Percentiles rank a stretch among this genome's conserved stretches.
phyloP scores from a whole-genome alignment of 1,140 invertebrate genomes.

The Drosophila serrata region DNA sequence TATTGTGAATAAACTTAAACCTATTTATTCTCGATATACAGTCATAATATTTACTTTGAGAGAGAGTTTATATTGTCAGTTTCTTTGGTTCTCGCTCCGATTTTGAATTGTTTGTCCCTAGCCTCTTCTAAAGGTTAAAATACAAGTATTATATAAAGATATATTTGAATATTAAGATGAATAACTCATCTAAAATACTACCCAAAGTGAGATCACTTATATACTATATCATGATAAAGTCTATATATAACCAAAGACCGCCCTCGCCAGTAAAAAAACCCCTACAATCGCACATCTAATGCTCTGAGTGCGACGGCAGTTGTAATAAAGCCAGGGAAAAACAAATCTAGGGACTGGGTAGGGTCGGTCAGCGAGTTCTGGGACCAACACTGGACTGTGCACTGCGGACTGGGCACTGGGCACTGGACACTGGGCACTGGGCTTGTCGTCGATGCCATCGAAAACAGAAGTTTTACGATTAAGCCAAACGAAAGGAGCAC shows the following conservation, averaged over 20 bases:
- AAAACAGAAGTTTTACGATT: slow-evolving; percentile 64
- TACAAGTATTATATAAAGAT: too few species aligned
- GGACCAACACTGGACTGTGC: neutral
- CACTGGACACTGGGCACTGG: slow-evolving; percentile 5
- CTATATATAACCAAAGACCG: neutral
- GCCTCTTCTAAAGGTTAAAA: too few species aligned
- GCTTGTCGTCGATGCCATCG: slow-evolving; percentile 57
- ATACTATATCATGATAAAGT: neutral
- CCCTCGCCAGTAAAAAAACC: slow-evolving; percentile 22
- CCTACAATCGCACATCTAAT: slow-evolving; percentile 9
- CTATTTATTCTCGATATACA: too few species aligned
- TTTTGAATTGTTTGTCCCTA: too few species aligned
- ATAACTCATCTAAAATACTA: too few species aligned
- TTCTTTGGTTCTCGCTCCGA: too few species aligned
- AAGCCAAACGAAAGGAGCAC: slow-evolving; percentile 52
- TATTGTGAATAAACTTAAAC: too few species aligned
- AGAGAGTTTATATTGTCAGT: too few species aligned
- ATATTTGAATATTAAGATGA: too few species aligned
- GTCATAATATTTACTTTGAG: too few species aligned
- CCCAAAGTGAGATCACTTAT: neutral
- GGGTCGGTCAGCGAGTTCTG: neutral
- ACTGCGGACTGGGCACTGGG: slow-evolving; percentile 7
- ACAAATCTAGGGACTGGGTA: slow-evolving; percentile 4
- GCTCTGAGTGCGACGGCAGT: slow-evolving; percentile 4
- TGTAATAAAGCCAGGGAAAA: slow-evolving; percentile 38